Evolutionary conservation across 1,140 invertebrate genomes (phyloP).

Genomic region (Saccostrea cuccullata): DNA sequence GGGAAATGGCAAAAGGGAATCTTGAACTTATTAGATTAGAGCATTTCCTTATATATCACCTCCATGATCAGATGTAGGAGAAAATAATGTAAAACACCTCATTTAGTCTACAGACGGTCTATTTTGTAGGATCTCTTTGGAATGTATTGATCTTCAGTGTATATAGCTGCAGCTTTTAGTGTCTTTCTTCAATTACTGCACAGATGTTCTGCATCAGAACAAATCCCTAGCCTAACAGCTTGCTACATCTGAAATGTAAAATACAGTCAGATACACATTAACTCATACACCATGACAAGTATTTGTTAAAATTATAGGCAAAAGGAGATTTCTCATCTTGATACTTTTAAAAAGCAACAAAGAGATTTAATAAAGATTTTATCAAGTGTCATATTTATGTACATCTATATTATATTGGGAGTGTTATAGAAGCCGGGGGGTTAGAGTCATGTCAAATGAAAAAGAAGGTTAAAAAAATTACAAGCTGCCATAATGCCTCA

Average conservation of each 20-base stretch:
- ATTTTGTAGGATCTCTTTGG: neutral
- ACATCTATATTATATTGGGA: slow-evolving; percentile 19
- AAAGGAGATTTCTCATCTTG: neutral
- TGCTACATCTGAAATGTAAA: neutral
- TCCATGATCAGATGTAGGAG: too few relatives aligned
- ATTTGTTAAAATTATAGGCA: slow-evolving; percentile 6
- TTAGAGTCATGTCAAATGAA: neutral
- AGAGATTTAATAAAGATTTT: neutral
- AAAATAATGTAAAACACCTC: too few relatives aligned
- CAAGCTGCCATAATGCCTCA: too few relatives aligned
- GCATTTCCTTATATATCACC: too few relatives aligned
- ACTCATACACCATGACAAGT: neutral
- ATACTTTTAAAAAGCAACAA: neutral
- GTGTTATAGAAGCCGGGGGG: neutral
- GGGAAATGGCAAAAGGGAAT: too few relatives aligned
- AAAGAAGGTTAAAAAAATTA: neutral
- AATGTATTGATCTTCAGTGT: slow-evolving; percentile 19
- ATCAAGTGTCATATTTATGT: neutral
- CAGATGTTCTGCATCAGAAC: neutral
- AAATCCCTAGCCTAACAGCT: neutral
- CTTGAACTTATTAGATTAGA: too few relatives aligned
- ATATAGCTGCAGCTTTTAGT: neutral
- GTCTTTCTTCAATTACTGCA: neutral
- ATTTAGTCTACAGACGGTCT: too few relatives aligned
- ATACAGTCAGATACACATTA: neutral